Evolutionary conservation across 1,140 invertebrate genomes (phyloP).

Genomic region (Drosophila sechellia): DNA sequence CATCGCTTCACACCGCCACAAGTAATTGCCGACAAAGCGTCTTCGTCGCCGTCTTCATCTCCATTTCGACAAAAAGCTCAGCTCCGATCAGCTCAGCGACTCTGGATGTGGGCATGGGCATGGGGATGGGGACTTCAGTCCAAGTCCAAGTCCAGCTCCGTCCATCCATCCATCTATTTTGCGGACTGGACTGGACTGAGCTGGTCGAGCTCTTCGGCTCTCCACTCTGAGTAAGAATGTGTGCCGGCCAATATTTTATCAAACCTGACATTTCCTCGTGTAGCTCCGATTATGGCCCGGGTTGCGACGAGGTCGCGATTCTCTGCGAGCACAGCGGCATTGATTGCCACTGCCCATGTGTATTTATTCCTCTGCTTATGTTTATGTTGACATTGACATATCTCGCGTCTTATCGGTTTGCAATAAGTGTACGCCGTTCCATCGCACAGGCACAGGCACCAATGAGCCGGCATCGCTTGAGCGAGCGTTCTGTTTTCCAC

Average conservation of each 20-base stretch:
- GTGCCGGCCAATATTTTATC: constrained; percentile 75
- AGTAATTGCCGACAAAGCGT: constrained; percentile 73
- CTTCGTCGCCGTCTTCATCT: constrained; percentile 54
- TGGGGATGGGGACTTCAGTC: neutral
- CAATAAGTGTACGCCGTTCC: constrained; percentile 51
- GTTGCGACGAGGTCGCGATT: constrained; percentile 35
- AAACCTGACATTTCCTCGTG: constrained; percentile 72
- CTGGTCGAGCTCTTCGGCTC: constrained; percentile 9
- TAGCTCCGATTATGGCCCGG: constrained; percentile 64
- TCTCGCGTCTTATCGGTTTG: constrained; percentile 62
- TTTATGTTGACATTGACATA: constrained; percentile 73
- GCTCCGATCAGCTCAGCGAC: constrained; percentile 6
- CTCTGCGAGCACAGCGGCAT: constrained; percentile 18
- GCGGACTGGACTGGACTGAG: constrained; percentile 14
- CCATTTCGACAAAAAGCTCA: constrained; percentile 39
- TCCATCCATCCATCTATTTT: constrained; percentile 27
- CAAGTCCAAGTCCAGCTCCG: no score
- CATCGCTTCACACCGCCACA: constrained; percentile 71
- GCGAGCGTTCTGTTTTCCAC: constrained; percentile 17
- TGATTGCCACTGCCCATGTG: constrained; percentile 57
- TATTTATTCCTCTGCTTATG: constrained; percentile 61
- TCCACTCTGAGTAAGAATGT: constrained; percentile 61
- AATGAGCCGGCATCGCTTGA: constrained; percentile 35
- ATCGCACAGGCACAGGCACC: constrained; percentile 22
- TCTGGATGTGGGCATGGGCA: no score